Evolutionary conservation across 37 sponge, comb jelly and placozoan species (phyloP).

Genomic region (Ianthella basta): DNA sequence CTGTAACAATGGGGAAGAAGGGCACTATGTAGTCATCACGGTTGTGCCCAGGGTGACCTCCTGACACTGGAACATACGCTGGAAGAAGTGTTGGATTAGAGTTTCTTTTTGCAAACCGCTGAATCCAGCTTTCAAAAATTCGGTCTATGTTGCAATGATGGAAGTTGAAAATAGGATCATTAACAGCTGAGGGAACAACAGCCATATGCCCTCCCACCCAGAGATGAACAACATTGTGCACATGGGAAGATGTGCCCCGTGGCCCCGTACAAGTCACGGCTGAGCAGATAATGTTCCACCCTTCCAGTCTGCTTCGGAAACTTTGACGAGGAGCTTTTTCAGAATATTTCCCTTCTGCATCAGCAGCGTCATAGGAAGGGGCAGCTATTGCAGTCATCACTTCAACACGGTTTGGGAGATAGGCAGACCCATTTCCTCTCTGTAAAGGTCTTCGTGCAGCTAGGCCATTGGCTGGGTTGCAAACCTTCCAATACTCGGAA

Average conservation of each 20-base stretch:
- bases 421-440: not conserved
- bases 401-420: slow-evolving; percentile 33
- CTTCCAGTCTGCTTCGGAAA: slow-evolving; percentile 39
- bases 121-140: too few relatives aligned
- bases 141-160: too few relatives aligned
- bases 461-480: slow-evolving; percentile 28
- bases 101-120: too few relatives aligned
- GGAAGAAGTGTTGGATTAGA: not conserved
- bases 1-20: slow-evolving; percentile 1
- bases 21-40: slow-evolving; percentile 1
- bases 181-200: too few relatives aligned
- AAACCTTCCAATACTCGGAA: not conserved
- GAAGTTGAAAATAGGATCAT: too few relatives aligned
- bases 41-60: slow-evolving; percentile 26
- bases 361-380: slow-evolving; percentile 34
- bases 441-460: slow-evolving; percentile 5
- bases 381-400: slow-evolving; percentile 35
- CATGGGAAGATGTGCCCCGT: not conserved
- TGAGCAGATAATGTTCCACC: slow-evolving; percentile 36
- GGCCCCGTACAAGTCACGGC: too few relatives aligned
- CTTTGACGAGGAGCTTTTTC: not conserved
- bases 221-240: slow-evolving; percentile 4
- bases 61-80: not conserved
- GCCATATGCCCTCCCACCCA: slow-evolving; percentile 13
- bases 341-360: slow-evolving; percentile 10